Evolutionary conservation across 2,888 invertebrate species (phyloP), one percentile per base, ranked within the genome.

Genomic region (Ctenicera cuprea): DNA sequence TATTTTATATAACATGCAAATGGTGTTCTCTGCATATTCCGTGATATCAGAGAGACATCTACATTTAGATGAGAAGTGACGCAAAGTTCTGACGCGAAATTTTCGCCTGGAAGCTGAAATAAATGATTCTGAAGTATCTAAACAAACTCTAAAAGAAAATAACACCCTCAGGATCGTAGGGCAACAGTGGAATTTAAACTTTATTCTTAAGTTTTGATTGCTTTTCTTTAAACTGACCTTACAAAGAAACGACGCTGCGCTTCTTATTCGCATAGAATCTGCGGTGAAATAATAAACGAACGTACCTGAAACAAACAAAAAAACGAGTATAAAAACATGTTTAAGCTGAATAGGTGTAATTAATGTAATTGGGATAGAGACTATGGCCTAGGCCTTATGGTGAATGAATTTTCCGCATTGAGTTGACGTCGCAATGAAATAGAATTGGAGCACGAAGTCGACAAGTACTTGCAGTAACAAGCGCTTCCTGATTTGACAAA

Each of bases 21-120:
- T 64, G 57, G 62, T 45, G 45, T 37, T 45, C 54, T 57, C 71
- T 54, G 54, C 52, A 71, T 71, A 70, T 71, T 71, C 45, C 45
- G 61, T 50, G 63, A 71, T 71, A 71, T 71, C 64, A 67, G 50
- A 26, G 16, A 65, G 50, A 69, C 63, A 69, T 73, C 63, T 69
- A 68, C 73, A 73, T 73, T 73, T 73, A 73, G 59, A 73, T 73
- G 73, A 64, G 52, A 66, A 66, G 63, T 64, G 69, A 69, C 62
- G 61, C 20, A 61, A 66, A 63, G 33, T 50, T 70, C 30, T 57
- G 68, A 54, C 62, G 50, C 26, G 50, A 61, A n/a, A 73, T 63
- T 73, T 72, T 63, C 43, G 73, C 73, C 64, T 52, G 48, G 54
- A 62, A 69, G 54, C 48, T n/a, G 41, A 69, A 69, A 73, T 54